Evolutionary conservation across 2,888 invertebrate genomes (phyloP).

Genomic region (Drosophila macrospina): DNA sequence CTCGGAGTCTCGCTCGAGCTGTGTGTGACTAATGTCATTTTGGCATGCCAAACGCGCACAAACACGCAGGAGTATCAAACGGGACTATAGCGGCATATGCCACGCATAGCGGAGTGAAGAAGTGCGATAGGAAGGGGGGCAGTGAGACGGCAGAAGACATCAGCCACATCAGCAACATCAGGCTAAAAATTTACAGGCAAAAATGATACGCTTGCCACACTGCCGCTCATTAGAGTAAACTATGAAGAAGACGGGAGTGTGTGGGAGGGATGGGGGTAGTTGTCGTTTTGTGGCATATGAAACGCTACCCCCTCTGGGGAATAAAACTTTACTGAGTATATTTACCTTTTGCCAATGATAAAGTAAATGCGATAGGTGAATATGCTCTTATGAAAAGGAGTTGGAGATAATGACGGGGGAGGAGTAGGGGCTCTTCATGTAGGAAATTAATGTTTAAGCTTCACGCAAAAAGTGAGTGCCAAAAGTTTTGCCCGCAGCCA

Average conservation of each 20-base stretch:
- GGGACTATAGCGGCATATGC: slow-evolving; percentile 44
- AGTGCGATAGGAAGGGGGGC: not conserved
- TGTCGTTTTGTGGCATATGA: slow-evolving; percentile 57
- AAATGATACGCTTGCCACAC: slow-evolving; percentile 68
- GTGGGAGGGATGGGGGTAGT: slow-evolving; percentile 5
- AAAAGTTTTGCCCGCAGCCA: slow-evolving; percentile 50
- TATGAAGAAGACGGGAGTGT: slow-evolving; percentile 43
- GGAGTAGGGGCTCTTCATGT: slow-evolving; percentile 20
- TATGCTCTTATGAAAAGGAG: slow-evolving; percentile 39
- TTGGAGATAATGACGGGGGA: not conserved
- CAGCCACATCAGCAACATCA: slow-evolving; percentile 52
- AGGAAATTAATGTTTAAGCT: slow-evolving; percentile 81
- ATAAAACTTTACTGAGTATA: slow-evolving; percentile 59
- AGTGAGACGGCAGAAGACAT: slow-evolving; percentile 34
- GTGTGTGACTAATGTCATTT: slow-evolving; percentile 78
- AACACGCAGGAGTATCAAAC: slow-evolving; percentile 64
- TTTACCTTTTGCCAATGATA: slow-evolving; percentile 76
- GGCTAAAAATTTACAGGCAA: slow-evolving; percentile 53
- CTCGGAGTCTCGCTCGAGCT: slow-evolving; percentile 22
- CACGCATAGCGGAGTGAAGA: slow-evolving; percentile 15
- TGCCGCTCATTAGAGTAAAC: slow-evolving; percentile 70
- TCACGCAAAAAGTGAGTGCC: slow-evolving; percentile 68
- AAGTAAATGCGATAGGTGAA: slow-evolving; percentile 64
- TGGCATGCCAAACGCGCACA: slow-evolving; percentile 72
- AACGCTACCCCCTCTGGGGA: slow-evolving; percentile 45